Percentiles rank a stretch among this genome's conserved stretches.
Evolutionary conservation across 2,888 invertebrate genomes (phyloP).

Genomic region (Drosophila flavopinicola): DNA sequence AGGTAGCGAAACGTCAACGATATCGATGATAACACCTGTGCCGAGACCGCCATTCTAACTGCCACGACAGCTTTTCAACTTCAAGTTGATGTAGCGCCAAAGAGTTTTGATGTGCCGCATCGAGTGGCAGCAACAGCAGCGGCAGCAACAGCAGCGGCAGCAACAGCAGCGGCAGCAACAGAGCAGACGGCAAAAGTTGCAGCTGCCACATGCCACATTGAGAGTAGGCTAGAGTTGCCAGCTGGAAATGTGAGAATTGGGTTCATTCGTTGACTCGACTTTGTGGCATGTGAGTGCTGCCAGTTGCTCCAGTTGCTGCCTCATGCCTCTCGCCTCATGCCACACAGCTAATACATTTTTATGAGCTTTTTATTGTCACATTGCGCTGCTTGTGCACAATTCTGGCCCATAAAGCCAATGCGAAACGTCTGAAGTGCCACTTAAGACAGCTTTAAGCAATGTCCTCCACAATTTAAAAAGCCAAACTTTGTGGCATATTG

Average conservation of each 20-base stretch:
- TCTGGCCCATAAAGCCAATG: slow-evolving; percentile 50
- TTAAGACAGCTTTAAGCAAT: slow-evolving; percentile 44
- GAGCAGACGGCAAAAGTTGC: slow-evolving; percentile 54
- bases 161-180: too few species aligned
- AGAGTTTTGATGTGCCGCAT: slow-evolving; percentile 75
- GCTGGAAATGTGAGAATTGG: slow-evolving; percentile 30
- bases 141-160: too few species aligned
- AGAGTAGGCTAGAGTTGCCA: slow-evolving; percentile 68
- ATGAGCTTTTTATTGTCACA: slow-evolving; percentile 77
- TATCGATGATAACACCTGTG: slow-evolving; percentile 78
- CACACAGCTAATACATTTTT: slow-evolving; percentile 69
- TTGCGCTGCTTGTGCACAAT: slow-evolving; percentile 68
- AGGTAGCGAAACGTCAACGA: slow-evolving; percentile 71
- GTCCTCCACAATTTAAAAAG: slow-evolving; percentile 24
- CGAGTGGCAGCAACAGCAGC: slow-evolving; percentile 74
- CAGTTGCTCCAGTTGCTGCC: too few species aligned
- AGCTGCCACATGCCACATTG: slow-evolving; percentile 61
- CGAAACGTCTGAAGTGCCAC: slow-evolving; percentile 35
- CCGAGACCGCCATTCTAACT: slow-evolving; percentile 41
- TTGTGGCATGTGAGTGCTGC: slow-evolving; percentile 4
- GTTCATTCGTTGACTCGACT: slow-evolving; percentile 7
- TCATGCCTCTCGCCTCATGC: too few species aligned
- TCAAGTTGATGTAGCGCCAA: slow-evolving; percentile 59
- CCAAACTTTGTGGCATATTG: slow-evolving; percentile 29
- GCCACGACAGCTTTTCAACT: slow-evolving; percentile 73